Conservation (phyloP, 2,113 vertebrate genomes). For the Rhea americana region DNA sequence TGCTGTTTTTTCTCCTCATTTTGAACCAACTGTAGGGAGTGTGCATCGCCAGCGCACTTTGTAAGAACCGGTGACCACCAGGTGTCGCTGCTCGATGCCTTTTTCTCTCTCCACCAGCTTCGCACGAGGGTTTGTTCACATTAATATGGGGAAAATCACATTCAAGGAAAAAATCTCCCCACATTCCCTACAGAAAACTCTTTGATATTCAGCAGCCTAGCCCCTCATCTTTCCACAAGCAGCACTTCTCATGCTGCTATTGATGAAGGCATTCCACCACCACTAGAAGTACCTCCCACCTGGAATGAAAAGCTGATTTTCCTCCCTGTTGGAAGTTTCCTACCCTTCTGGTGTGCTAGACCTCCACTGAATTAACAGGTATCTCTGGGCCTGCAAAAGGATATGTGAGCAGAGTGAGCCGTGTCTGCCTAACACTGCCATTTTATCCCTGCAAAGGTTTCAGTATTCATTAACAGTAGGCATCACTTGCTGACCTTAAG, state of each 20-base stretch:
- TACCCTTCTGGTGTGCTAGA: fast-evolving
- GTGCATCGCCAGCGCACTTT: no score
- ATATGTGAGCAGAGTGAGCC: fast-evolving
- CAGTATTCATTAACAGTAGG: not conserved
- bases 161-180: no score
- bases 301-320: fast-evolving
- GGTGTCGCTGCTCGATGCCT: constrained; percentile 36
- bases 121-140: not conserved
- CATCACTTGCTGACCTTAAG: not conserved
- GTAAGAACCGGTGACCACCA: not conserved
- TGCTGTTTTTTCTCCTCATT: not conserved
- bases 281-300: fast-evolving
- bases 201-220: not conserved
- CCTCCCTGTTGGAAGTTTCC: fast-evolving
- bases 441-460: fast-evolving
- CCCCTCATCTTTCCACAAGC: fast-evolving
- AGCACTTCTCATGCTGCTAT: fast-evolving
- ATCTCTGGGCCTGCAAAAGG: no score
- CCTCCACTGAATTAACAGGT: not conserved
- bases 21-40: not conserved
- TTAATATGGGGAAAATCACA: not conserved
- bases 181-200: no score
- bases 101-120: not conserved
- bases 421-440: fast-evolving
- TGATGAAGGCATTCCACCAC: not conserved